Conservation (phyloP, 2,797 vertebrate species). For the Aplochiton taeniatus region DNA sequence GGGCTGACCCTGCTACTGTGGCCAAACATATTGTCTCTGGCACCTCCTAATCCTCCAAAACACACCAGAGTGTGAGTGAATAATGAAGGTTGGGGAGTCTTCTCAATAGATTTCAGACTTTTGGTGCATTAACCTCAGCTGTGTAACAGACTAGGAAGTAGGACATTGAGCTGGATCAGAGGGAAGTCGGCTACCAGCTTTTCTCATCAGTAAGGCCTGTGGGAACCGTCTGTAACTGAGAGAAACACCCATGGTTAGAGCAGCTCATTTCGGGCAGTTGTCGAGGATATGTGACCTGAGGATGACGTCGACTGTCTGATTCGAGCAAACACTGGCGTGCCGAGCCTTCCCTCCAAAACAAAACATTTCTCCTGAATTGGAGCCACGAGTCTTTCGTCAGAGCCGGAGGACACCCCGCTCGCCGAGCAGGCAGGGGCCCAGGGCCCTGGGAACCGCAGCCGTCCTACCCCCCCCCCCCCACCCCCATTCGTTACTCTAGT, state of each 20-base stretch:
- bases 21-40: neutral
- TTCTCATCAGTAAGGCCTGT: conserved; percentile 2
- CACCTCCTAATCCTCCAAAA: neutral
- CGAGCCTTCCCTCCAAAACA: conserved; percentile 18
- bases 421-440: conserved; percentile 45
- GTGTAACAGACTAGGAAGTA: conserved; percentile 17
- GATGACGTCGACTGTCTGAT: conserved; percentile 43
- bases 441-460: conserved; percentile 55
- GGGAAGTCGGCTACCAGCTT: conserved; percentile 24
- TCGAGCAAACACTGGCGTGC: conserved; percentile 19
- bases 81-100: neutral
- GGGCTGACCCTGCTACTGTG: neutral
- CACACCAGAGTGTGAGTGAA: neutral
- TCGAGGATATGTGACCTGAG: conserved; percentile 26
- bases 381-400: conserved; percentile 36
- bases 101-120: neutral
- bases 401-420: conserved; percentile 54
- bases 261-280: conserved; percentile 29
- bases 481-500: conserved; percentile 60
- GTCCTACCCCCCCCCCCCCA: conserved; percentile 42
- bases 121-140: neutral
- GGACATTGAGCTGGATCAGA: conserved; percentile 12
- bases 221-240: conserved; percentile 16
- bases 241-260: conserved; percentile 28
- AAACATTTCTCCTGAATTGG: conserved; percentile 33